Evolutionary conservation across 1,140 invertebrate species (phyloP), one percentile per base, ranked within the genome.

Genomic region (Lasioglossum baleicum): DNA sequence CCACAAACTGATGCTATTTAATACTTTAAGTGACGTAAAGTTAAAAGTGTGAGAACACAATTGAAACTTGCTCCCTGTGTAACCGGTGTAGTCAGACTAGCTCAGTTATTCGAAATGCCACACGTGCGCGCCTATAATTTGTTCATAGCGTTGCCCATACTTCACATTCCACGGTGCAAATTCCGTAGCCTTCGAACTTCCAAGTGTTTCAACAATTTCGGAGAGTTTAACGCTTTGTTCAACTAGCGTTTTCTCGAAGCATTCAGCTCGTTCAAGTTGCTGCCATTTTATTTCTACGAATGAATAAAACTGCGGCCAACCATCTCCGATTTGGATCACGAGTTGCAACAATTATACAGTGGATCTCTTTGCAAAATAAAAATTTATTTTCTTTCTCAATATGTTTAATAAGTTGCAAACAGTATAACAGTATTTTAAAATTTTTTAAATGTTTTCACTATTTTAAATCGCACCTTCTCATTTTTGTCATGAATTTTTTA

Each of bases 161-260:
- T 80, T 75, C 22, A 61, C 53, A 82, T 85, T 77, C 83, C 83
- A 20, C 26, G 61, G 69, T 31, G 26, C 26, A 51, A 81, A 85
- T 85, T 85, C 73, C 79, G 53, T 8, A 35, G 74, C 64, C 51
- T n/a, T 15, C 66, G 40, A 84, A 84, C 65, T 84, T 78, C 60
- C 73, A 84, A 85, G 83, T 72, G 42, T 56, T 68, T 61, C 66
- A 48, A 67, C 71, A 80, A 75, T 80, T 56, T 67, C 63, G 31
- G 26, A 51, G 53, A 15, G 63, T 51, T 48, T 17, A 20, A 48
- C n/a, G 63, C 63, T n/a, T 40, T 35, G 51, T 80, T 80, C 51
- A 60, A 60, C 48, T 51, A 44, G 44, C 17, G 42, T 35, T 35
- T 48, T 42, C n/a, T 3, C 20, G 3, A 15, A 44, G 35, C 10